These are phyloP conservation scores for Tachina grossa DNA, from an alignment of 2,888 invertebrate species.

Conservation along the genomic window DNA sequence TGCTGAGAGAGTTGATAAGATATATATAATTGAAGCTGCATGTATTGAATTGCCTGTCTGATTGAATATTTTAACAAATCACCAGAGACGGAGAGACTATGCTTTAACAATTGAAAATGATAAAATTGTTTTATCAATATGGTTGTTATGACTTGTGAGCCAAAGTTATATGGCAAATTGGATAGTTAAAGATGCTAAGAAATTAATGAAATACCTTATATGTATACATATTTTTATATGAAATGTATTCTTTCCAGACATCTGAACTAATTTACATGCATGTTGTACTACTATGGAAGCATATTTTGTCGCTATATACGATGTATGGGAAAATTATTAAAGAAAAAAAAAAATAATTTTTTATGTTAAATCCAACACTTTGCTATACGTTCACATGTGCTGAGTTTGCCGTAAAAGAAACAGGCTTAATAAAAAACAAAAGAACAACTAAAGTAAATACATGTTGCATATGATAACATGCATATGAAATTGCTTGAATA, in stretches of 20 bases:
- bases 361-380: not conserved
- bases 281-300: constrained; percentile 16
- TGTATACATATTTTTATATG: constrained; percentile 34
- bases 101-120: too few species aligned
- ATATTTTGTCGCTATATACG: constrained; percentile 2
- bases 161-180: too few species aligned
- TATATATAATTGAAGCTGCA: too few species aligned
- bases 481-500: not conserved
- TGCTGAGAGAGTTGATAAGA: too few species aligned
- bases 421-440: not conserved
- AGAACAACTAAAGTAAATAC: constrained; percentile 25
- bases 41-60: too few species aligned
- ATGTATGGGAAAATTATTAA: constrained; percentile 7
- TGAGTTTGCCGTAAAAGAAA: constrained; percentile 33
- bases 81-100: too few species aligned
- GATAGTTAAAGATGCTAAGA: too few species aligned
- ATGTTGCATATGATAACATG: constrained; percentile 20
- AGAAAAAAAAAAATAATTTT: constrained; percentile 32
- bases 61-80: too few species aligned
- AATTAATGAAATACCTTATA: not conserved
- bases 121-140: too few species aligned
- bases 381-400: not conserved
- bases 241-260: constrained; percentile 56
- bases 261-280: constrained; percentile 59
- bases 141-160: too few species aligned